Base-by-base conservation (phyloP, 2,888 invertebrate genomes). In the Metallyticus violacea region DNA sequence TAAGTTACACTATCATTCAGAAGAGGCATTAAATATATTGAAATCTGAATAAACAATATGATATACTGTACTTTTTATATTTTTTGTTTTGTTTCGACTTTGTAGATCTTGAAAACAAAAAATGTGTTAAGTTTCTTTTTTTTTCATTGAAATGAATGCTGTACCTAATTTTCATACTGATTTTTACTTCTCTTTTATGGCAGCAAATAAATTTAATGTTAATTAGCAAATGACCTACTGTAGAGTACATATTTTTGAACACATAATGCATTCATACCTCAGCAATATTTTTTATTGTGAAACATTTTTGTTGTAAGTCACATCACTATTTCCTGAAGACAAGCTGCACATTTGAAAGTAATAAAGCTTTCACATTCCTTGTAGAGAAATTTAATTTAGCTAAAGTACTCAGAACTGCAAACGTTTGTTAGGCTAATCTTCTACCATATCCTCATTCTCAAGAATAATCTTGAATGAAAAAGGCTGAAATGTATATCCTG, bases 401-500 rank as follows among this genome's bases (percentile, higher is more conserved):
- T 15, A 22, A 62, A 62, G 40, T 40, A 9, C 2, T 40, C 15
- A 9, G 2, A 40, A 62, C 9, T 62, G 40, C 22, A 62, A 62
- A 4, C 40, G 9, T 22, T 62, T 62, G 40, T 3, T 15, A 62
- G 15, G 40, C 40, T 83, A 83, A 3, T 83, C 83, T 26, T 83
- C 83, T 26, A 2, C 91, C 22, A 89, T 89, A 2, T 91, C 91
- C 86, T 92, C 93, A 22, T 91, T 91, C 81, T 92, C 92, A 78
- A 93, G 89, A 85, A 93, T 93, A 30, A 91, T 90, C 89, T 94
- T 94, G 91, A 96, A 95, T 87, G 94, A 94, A 91, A 96, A 96
- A 29, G 96, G 96, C 85, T 92, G 91, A 90, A 96, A 96, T 25
- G 93, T 90, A 89, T 95, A 93, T 9, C 96, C 96, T 77, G 93